Evolutionary conservation across 2,113 vertebrate genomes (phyloP).

Genomic region (Apaloderma vittatum): DNA sequence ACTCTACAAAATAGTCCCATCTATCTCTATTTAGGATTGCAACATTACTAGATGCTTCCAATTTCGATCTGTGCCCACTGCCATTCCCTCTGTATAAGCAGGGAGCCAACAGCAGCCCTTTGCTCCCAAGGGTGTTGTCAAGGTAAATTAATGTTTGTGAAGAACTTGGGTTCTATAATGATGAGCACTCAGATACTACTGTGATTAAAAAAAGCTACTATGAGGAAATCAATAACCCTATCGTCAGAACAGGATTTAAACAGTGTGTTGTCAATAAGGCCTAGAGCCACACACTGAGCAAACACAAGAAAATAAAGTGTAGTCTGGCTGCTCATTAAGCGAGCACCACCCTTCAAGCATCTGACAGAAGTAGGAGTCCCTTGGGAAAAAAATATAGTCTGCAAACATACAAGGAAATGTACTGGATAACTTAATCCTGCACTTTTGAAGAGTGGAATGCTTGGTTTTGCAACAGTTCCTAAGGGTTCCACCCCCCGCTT

Average conservation of each 20-base stretch:
- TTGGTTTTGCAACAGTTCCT: background rate
- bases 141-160: slow-evolving; percentile 50
- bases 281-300: background rate
- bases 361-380: background rate
- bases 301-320: slow-evolving; percentile 33
- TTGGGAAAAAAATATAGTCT: background rate
- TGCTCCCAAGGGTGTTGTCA: background rate
- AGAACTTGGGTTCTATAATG: slow-evolving; percentile 7
- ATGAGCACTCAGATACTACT: background rate
- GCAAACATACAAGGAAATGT: background rate
- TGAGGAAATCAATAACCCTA: slow-evolving; percentile 49
- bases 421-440: background rate
- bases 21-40: slow-evolving; percentile 5
- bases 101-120: background rate
- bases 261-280: slow-evolving; percentile 8
- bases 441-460: background rate
- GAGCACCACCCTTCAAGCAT: background rate
- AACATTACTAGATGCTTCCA: background rate
- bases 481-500: background rate
- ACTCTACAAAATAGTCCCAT: background rate
- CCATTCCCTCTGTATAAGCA: background rate
- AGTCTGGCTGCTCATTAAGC: slow-evolving; percentile 33
- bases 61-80: background rate
- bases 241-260: slow-evolving; percentile 36
- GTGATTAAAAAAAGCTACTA: background rate